Evolutionary conservation across 2,888 invertebrate species (phyloP).

Genomic region (Xestia rhomboidea): DNA sequence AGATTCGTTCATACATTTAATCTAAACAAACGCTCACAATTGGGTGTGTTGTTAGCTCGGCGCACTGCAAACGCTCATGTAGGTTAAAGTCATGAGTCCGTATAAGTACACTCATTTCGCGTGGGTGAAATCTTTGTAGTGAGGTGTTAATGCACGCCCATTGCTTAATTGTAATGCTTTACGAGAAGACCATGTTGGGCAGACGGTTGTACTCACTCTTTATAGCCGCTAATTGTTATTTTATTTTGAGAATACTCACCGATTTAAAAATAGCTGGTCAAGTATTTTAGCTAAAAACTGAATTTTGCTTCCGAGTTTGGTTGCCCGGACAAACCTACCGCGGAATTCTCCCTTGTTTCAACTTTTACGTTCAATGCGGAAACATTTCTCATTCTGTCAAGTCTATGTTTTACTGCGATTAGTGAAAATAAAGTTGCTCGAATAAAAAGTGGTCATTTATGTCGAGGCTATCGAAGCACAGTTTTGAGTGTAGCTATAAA

Average conservation of each 20-base stretch:
- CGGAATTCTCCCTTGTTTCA: background rate
- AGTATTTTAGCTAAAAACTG: conserved; percentile 3
- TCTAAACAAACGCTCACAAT: conserved; percentile 76
- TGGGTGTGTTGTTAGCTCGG: conserved; percentile 75
- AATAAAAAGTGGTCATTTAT: conserved; percentile 72
- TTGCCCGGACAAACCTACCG: background rate
- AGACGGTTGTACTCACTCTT: conserved; percentile 77
- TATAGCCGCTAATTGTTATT: conserved; percentile 86
- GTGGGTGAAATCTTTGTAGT: conserved; percentile 84
- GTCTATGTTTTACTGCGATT: conserved; percentile 11
- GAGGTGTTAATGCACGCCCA: conserved; percentile 89
- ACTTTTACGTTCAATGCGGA: conserved; percentile 17
- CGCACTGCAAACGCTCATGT: conserved; percentile 74
- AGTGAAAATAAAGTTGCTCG: conserved; percentile 57
- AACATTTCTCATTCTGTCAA: conserved; percentile 23
- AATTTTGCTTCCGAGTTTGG: background rate
- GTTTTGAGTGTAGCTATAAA: conserved; percentile 72
- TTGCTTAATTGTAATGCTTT: conserved; percentile 90
- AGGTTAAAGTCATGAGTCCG: conserved; percentile 81
- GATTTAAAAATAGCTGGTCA: conserved; percentile 14
- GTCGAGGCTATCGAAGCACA: conserved; percentile 64
- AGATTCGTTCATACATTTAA: conserved; percentile 72
- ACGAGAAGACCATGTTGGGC: conserved; percentile 85
- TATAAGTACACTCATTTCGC: conserved; percentile 76
- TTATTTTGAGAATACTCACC: conserved; percentile 72